Evolutionary conservation across 2,113 vertebrate species (phyloP).

Genomic region (Zootoca vivipara): DNA sequence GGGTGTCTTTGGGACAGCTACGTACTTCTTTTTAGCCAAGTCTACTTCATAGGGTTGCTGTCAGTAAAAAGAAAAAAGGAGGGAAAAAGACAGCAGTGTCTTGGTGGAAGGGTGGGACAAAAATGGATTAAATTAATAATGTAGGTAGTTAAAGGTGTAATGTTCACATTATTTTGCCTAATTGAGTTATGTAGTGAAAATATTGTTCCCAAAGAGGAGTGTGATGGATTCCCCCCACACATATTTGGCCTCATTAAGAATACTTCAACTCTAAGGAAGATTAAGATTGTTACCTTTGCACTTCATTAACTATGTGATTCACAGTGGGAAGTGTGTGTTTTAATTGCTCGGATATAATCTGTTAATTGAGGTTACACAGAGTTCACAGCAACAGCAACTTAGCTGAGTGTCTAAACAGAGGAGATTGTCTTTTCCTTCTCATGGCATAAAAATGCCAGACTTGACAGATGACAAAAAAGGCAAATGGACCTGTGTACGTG

Average conservation of each 20-base stretch:
- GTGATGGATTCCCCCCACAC: neutral
- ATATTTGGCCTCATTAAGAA: constrained; percentile 47
- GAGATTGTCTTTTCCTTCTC: neutral
- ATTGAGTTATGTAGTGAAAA: constrained; percentile 22
- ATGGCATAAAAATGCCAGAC: neutral
- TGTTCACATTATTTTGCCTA: neutral
- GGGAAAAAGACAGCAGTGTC: neutral
- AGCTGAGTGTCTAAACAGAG: neutral
- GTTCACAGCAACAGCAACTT: constrained; percentile 23
- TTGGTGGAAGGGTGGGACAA: neutral
- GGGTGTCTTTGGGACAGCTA: too few relatives aligned
- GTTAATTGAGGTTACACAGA: constrained; percentile 43
- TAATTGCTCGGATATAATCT: constrained; percentile 41
- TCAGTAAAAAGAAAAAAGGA: neutral
- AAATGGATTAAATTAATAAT: neutral
- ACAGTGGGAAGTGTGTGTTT: constrained; percentile 25
- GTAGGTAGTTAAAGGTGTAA: neutral
- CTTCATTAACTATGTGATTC: constrained; percentile 55
- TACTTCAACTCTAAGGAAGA: constrained; percentile 31
- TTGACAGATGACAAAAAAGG: neutral
- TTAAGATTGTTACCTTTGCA: constrained; percentile 56
- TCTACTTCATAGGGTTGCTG: neutral
- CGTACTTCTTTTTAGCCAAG: neutral
- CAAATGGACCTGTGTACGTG: neutral
- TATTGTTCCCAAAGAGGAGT: constrained; percentile 23